Evolutionary conservation across 2,113 vertebrate species (phyloP), one percentile per base, ranked within the genome.

Genomic region (Rhea pennata): DNA sequence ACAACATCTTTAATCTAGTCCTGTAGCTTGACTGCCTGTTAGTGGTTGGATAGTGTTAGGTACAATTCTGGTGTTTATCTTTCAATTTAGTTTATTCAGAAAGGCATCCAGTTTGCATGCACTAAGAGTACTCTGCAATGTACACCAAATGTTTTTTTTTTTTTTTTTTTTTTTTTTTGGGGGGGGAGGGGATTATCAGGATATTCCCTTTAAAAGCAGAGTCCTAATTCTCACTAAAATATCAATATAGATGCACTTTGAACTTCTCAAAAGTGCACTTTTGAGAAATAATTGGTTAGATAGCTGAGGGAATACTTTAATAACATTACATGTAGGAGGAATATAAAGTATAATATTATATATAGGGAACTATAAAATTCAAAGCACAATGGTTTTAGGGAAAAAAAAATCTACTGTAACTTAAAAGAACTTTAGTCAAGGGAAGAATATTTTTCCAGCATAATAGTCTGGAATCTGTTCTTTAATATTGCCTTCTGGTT

Each of bases 401-500:
- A 31, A 58, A 58, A 31, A 58, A 58, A 46, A 48, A 8, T 83
- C 88, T 71, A 10, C 23, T 31, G 5, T 64, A 87, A 74, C 10
- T 67, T 51, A n/a, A 51, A 84, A 40, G 10, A 80, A 23, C 11
- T 54, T 77, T 78, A 93, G 39, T 59, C 64, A 54, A 71, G 21
- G 31, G 56, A 84, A 92, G 19, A 44, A 3, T 9, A 42, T 88
- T 90, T 84, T 84, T 77, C 13, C 56, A 75, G 10, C 39, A 69
- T 72, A 61, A 74, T 46, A 72, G 6, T 36, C 61, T 92, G 70
- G 51, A 94, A 75, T 92, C 19, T 92, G 19, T 81, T 88, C 53
- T 87, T 91, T 69, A 94, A 81, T 27, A 87, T 48, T 81, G 67
- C 39, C 53, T 91, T 96, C 73, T 70, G 91, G 5, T 31, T 95